Conservation (phyloP, 2,113 vertebrate genomes). For the Sprattus sprattus region DNA sequence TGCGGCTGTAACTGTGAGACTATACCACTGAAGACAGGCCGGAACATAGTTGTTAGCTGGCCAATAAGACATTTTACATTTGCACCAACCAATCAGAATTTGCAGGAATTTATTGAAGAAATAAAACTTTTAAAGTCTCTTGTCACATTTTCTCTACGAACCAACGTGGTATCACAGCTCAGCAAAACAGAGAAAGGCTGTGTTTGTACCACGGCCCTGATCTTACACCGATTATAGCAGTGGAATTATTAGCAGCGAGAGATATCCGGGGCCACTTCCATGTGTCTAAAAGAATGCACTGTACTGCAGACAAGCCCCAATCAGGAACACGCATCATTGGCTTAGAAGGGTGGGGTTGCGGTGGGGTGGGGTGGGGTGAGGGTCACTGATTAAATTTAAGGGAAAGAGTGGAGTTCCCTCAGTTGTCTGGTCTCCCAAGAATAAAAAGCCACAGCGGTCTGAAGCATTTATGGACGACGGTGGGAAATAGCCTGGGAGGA, state of each 20-base stretch:
- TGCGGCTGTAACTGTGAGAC: too few species aligned
- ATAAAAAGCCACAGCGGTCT: neutral
- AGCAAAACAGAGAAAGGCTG: neutral
- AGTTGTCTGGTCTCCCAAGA: constrained; percentile 44
- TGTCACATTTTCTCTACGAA: neutral
- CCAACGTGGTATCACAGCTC: neutral
- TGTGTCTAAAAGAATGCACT: neutral
- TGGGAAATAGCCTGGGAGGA: constrained; percentile 18
- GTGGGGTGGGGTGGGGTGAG: constrained; percentile 31
- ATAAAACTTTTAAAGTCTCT: neutral
- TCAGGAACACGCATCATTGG: neutral
- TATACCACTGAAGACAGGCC: neutral
- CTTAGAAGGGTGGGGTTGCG: neutral
- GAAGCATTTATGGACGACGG: neutral
- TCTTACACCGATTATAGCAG: neutral
- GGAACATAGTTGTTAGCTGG: too few species aligned
- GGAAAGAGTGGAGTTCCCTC: constrained; percentile 54
- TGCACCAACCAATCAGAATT: neutral
- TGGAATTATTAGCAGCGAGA: neutral
- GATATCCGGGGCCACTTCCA: neutral
- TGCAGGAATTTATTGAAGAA: neutral
- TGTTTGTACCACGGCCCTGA: neutral
- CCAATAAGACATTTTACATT: neutral
- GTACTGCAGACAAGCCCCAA: neutral
- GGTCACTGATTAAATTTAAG: constrained; percentile 59